Evolutionary conservation across 2,888 invertebrate genomes (phyloP).

Genomic region (Nomada fabriciana): DNA sequence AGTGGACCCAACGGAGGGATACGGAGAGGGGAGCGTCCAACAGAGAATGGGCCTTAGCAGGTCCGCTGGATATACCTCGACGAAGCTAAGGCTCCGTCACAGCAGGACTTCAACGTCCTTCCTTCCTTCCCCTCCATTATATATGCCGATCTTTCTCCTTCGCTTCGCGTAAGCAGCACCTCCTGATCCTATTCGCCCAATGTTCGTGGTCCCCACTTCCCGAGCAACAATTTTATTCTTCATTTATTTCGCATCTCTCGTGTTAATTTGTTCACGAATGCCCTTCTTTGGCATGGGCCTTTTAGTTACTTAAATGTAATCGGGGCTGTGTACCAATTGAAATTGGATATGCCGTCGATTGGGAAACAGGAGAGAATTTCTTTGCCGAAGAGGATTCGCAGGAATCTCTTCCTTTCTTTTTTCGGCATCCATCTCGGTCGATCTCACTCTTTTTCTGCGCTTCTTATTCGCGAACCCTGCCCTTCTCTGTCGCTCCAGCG

Average conservation of each 20-base stretch:
- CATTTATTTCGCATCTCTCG: neutral
- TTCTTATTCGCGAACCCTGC: constrained; percentile 26
- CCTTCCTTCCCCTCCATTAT: constrained; percentile 58
- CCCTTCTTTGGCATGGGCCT: neutral
- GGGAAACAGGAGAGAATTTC: constrained; percentile 45
- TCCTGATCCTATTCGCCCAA: constrained; percentile 73
- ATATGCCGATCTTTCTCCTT: constrained; percentile 51
- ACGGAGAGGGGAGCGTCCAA: constrained; percentile 67
- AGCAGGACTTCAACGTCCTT: constrained; percentile 81
- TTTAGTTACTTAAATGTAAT: too few relatives aligned
- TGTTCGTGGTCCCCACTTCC: constrained; percentile 29
- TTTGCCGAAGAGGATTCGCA: constrained; percentile 28
- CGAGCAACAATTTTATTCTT: constrained; percentile 6
- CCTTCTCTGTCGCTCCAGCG: neutral
- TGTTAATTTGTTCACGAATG: too few relatives aligned
- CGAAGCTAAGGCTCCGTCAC: constrained; percentile 76
- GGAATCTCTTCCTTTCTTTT: constrained; percentile 28
- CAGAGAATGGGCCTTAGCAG: constrained; percentile 80
- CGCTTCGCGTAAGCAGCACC: constrained; percentile 76
- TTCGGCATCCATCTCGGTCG: constrained; percentile 37
- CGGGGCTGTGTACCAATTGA: neutral
- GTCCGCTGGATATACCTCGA: constrained; percentile 84
- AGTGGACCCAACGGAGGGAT: constrained; percentile 59
- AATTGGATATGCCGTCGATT: constrained; percentile 23
- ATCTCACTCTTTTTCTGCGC: constrained; percentile 13